Conservation (phyloP, 2,113 vertebrate genomes). For the Periophthalmodon schlosseri region DNA sequence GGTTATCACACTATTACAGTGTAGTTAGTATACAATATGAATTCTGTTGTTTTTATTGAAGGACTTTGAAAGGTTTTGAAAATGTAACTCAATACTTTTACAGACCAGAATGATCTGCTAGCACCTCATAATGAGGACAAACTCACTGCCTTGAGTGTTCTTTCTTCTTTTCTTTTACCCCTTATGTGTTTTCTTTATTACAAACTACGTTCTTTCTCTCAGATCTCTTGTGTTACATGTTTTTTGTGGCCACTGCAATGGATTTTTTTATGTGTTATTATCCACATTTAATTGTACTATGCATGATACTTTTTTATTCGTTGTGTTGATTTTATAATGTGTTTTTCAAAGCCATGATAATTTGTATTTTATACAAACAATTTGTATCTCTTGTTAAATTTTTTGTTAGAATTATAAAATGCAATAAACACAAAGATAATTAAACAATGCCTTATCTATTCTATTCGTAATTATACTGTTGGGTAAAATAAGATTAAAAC, state of each 20-base stretch:
- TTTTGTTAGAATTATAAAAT: slow-evolving; percentile 71
- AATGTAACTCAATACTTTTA: background rate
- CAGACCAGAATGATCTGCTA: background rate
- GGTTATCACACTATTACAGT: background rate
- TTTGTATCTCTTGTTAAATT: slow-evolving; percentile 72
- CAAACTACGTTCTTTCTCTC: slow-evolving; percentile 43
- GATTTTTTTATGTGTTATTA: slow-evolving; percentile 30
- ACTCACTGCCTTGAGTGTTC: slow-evolving; percentile 25
- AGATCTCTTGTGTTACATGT: slow-evolving; percentile 15
- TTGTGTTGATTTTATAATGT: slow-evolving; percentile 55
- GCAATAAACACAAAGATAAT: slow-evolving; percentile 63
- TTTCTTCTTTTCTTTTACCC: slow-evolving; percentile 3
- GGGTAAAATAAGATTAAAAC: too few relatives aligned
- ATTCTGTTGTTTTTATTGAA: background rate
- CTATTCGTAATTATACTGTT: background rate
- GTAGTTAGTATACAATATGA: background rate
- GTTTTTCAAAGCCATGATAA: slow-evolving; percentile 47
- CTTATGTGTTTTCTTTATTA: background rate
- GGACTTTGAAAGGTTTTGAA: background rate
- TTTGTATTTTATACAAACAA: slow-evolving; percentile 71
- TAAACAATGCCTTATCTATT: slow-evolving; percentile 14
- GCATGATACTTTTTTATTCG: slow-evolving; percentile 59
- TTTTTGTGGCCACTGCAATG: slow-evolving; percentile 20
- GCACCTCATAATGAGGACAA: slow-evolving; percentile 5
- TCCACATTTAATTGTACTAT: slow-evolving; percentile 52